Conservation (phyloP, 2,888 invertebrate species). For the Oxystoma pomonae region DNA sequence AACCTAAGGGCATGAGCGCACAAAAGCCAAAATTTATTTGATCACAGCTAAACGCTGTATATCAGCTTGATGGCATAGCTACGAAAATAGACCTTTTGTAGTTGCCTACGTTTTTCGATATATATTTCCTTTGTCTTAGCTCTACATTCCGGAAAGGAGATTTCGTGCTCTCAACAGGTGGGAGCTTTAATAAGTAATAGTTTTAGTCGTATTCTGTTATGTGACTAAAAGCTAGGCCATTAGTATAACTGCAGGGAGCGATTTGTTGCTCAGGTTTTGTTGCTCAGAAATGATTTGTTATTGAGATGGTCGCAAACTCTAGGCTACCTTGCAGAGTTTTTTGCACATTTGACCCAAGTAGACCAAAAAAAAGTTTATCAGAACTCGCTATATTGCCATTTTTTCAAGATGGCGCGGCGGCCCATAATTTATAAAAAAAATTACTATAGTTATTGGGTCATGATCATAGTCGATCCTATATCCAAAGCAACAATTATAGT, state of each 20-base stretch:
- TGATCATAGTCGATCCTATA: too few relatives aligned
- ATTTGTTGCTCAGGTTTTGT: too few relatives aligned
- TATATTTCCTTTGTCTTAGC: background rate
- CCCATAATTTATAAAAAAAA: too few relatives aligned
- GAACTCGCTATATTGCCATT: too few relatives aligned
- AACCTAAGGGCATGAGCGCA: slow-evolving; percentile 16
- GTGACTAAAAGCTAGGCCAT: background rate
- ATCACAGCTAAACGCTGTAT: background rate
- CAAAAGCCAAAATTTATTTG: slow-evolving; percentile 19
- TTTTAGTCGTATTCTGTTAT: background rate
- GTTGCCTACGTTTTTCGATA: background rate
- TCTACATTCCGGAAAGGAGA: background rate
- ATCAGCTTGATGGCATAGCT: background rate
- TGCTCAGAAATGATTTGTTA: too few relatives aligned
- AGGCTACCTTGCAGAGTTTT: too few relatives aligned
- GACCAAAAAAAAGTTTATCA: too few relatives aligned
- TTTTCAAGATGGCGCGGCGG: too few relatives aligned
- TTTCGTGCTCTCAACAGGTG: background rate
- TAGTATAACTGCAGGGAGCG: background rate
- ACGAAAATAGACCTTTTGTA: background rate
- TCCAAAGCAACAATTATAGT: too few relatives aligned
- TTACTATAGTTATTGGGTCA: too few relatives aligned
- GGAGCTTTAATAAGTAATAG: background rate
- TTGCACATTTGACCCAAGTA: too few relatives aligned
- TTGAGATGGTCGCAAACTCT: too few relatives aligned